Evolutionary conservation across 1,140 invertebrate genomes (phyloP).

Genomic region (Argopecten irradians): DNA sequence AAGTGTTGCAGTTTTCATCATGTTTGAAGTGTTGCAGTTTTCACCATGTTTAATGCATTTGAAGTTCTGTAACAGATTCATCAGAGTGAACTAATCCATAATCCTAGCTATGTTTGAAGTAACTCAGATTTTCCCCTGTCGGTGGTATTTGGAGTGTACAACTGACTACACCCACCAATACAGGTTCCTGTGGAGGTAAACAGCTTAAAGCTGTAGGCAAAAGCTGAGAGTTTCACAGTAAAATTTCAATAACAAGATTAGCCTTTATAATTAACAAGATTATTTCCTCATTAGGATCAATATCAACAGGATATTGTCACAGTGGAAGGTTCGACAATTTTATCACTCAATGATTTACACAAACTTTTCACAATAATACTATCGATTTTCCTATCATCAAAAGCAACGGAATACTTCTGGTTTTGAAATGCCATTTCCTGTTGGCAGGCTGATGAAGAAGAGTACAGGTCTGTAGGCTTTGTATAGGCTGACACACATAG

Average conservation of each 20-base stretch:
- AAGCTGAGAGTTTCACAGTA: neutral
- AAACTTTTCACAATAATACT: neutral
- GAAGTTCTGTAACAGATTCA: neutral
- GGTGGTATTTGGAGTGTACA: too few relatives aligned
- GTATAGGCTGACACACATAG: neutral
- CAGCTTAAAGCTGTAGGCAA: neutral
- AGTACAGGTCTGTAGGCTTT: neutral
- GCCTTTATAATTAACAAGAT: constrained; percentile 3
- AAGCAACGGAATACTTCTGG: neutral
- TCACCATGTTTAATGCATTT: neutral
- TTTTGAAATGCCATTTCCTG: constrained; percentile 1
- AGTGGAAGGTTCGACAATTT: neutral
- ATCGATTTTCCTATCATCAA: neutral
- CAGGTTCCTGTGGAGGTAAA: neutral
- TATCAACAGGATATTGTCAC: neutral
- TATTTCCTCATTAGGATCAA: constrained; percentile 9
- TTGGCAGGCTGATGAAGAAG: neutral
- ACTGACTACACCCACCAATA: neutral
- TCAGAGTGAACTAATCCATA: neutral
- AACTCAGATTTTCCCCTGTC: too few relatives aligned
- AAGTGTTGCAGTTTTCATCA: too few relatives aligned
- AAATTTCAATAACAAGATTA: neutral
- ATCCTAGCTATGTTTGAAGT: neutral
- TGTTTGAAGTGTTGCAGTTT: neutral
- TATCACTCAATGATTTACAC: neutral